phyloP scores from a whole-genome alignment of 2,113 vertebrate species.

The Natator depressus region DNA sequence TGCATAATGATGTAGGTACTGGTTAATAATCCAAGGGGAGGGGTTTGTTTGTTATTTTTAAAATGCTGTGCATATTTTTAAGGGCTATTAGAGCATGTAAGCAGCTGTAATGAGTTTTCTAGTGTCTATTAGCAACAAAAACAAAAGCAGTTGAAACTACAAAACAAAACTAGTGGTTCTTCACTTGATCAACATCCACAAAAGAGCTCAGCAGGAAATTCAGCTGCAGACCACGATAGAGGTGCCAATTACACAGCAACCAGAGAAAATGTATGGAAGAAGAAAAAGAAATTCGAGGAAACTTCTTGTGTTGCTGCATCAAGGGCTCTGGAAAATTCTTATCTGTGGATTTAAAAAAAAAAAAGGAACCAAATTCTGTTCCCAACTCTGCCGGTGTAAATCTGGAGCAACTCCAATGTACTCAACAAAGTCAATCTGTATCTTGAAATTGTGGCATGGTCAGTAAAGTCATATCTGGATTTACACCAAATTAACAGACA shows the following conservation, averaged over 20 bases:
- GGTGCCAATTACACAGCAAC: neutral
- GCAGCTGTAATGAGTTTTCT: neutral
- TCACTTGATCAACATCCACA: neutral
- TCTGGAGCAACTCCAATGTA: neutral
- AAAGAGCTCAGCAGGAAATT: neutral
- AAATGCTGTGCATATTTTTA: neutral
- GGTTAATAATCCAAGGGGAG: neutral
- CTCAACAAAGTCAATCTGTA: neutral
- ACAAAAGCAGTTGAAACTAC: neutral
- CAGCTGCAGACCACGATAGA: neutral
- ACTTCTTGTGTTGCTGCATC: too few relatives aligned
- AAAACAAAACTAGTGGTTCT: neutral
- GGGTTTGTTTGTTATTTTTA: neutral
- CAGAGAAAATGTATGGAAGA: neutral
- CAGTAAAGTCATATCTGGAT: neutral
- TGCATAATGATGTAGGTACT: neutral
- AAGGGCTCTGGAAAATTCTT: neutral
- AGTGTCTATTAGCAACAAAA: neutral
- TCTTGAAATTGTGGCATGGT: neutral
- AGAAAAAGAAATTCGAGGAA: neutral
- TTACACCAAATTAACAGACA: neutral
- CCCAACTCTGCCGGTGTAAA: neutral
- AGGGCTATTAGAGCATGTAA: constrained; percentile 18
- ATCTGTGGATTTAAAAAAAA: neutral
- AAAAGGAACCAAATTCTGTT: neutral